Conservation (phyloP, 2,888 invertebrate genomes). For the Chrysina gloriosa region DNA sequence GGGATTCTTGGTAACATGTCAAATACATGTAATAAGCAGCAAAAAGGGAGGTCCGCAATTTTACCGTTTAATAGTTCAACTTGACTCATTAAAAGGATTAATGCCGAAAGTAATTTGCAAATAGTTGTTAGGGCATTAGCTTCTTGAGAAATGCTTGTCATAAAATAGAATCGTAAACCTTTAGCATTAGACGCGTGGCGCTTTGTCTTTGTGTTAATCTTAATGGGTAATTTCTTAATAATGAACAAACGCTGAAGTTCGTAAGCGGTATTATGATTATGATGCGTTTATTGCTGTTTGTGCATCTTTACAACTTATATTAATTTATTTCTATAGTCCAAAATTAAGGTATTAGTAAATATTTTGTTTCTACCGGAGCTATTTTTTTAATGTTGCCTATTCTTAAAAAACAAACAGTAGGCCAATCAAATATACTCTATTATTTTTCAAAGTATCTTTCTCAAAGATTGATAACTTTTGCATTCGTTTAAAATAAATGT, state of each 20-base stretch:
- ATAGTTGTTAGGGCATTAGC: slow-evolving; percentile 12
- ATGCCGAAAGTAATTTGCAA: not conserved
- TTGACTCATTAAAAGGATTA: not conserved
- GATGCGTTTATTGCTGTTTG: no score
- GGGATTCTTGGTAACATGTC: not conserved
- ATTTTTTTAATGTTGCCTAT: no score
- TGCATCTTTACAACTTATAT: no score
- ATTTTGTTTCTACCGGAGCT: no score
- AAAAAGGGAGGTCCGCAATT: not conserved
- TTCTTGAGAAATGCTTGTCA: not conserved
- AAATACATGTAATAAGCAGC: not conserved
- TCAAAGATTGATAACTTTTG: no score
- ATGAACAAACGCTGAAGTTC: no score
- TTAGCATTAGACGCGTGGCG: not conserved
- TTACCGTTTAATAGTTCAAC: not conserved
- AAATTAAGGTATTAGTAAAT: no score
- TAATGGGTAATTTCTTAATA: not conserved
- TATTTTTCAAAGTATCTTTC: no score
- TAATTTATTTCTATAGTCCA: no score
- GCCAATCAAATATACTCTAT: no score
- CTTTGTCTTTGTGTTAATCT: slow-evolving; percentile 5
- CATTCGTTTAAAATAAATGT: no score
- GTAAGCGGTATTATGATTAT: not conserved
- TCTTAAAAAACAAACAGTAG: no score
- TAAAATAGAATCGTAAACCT: not conserved